phyloP scores from a whole-genome alignment of 1,140 invertebrate species.

The Zaprionus africanus region DNA sequence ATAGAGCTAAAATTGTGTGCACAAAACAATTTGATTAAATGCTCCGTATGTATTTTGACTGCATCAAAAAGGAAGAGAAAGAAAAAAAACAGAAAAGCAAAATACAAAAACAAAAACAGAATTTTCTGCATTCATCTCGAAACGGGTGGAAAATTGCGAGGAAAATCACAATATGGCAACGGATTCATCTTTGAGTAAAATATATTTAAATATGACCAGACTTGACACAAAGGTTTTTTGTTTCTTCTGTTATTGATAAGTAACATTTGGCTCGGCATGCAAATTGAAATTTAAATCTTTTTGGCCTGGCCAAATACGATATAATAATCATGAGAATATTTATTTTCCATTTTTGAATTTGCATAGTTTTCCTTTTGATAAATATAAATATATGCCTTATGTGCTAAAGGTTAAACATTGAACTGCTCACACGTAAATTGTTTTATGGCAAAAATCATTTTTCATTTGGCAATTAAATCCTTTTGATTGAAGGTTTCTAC shows the following conservation, averaged over 20 bases:
- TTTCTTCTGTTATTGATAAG: neutral
- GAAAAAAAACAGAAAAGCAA: neutral
- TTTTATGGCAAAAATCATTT: neutral
- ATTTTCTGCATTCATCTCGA: neutral
- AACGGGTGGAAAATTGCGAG: neutral
- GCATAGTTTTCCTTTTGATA: neutral
- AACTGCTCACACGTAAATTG: neutral
- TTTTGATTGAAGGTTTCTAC: no score
- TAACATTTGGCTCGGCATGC: neutral
- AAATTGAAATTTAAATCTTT: neutral
- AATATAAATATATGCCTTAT: no score
- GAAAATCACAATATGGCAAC: neutral
- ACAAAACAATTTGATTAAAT: conserved; percentile 8
- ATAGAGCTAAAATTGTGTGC: neutral
- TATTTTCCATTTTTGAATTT: neutral
- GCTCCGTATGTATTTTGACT: neutral
- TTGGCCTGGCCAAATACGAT: neutral
- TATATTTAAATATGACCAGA: neutral
- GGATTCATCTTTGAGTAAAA: neutral
- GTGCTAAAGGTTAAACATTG: no score
- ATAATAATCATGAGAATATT: neutral
- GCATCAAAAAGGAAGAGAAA: neutral
- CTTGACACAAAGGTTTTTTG: neutral
- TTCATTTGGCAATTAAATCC: no score
- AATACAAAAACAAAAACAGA: conserved; percentile 7